Conservation (phyloP, 2,888 invertebrate genomes). For the Cephus rjabovi region DNA sequence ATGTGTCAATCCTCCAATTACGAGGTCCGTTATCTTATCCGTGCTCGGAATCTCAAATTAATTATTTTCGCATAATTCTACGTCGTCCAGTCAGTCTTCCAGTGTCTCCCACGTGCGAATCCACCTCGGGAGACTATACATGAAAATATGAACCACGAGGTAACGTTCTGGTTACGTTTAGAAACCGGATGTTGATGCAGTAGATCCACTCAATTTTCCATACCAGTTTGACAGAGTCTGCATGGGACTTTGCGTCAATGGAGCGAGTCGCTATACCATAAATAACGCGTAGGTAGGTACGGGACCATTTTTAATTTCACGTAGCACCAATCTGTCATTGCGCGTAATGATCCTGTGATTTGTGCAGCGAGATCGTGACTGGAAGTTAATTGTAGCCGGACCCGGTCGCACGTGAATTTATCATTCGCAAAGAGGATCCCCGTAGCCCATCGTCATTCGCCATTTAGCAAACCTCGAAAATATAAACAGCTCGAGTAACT, state of each 20-base stretch:
- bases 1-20: neutral
- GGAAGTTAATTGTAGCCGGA: slow-evolving; percentile 2
- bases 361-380: neutral
- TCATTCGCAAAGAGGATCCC: neutral
- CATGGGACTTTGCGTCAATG: neutral
- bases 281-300: neutral
- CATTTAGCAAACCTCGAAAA: neutral
- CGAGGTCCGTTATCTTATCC: neutral
- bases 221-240: neutral
- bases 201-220: neutral
- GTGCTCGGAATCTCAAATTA: neutral
- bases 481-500: neutral
- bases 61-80: neutral
- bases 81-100: neutral
- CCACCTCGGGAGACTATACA: neutral
- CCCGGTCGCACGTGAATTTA: neutral
- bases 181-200: neutral
- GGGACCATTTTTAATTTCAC: neutral
- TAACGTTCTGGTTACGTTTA: neutral
- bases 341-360: neutral
- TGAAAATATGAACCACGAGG: neutral
- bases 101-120: neutral
- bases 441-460: neutral
- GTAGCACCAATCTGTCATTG: neutral
- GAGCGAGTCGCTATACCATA: neutral